These are phyloP conservation scores for Agonopterix heracliana DNA, from an alignment of 2,888 invertebrate species.

Conservation along the genomic window DNA sequence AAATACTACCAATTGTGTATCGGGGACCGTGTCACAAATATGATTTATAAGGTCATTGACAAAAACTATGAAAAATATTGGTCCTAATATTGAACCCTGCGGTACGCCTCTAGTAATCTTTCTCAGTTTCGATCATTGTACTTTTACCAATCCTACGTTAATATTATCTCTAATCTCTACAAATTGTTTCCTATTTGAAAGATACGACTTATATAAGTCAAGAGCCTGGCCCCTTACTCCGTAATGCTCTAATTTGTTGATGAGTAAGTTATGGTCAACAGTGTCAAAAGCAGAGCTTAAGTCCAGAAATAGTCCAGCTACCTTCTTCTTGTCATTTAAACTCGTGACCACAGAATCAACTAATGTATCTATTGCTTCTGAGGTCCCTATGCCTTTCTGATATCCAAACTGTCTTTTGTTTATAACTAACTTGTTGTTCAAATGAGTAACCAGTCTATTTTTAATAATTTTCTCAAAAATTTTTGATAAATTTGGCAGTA, in stretches of 20 bases:
- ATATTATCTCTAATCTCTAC: neutral
- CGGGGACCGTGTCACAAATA: neutral
- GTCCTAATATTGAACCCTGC: neutral
- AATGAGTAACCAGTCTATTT: too few species aligned
- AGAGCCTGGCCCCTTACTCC: neutral
- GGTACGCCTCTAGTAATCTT: neutral
- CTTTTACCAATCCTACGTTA: neutral
- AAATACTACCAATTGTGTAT: neutral
- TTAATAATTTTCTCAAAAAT: too few species aligned
- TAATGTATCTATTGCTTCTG: too few species aligned
- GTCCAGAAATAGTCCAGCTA: too few species aligned
- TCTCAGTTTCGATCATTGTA: neutral
- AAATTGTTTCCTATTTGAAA: constrained; percentile 1
- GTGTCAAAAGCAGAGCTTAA: neutral
- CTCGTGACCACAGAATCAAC: too few species aligned
- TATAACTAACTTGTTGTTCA: too few species aligned
- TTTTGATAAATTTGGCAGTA: too few species aligned
- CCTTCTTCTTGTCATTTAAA: too few species aligned
- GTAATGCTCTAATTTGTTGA: neutral
- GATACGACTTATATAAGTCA: neutral
- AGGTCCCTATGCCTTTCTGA: too few species aligned
- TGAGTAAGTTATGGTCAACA: neutral
- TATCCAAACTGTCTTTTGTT: too few species aligned
- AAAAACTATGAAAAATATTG: too few species aligned
- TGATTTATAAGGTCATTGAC: too few species aligned